Conservation (phyloP, 1,140 invertebrate genomes). For the Dinothrombium tinctorium region DNA sequence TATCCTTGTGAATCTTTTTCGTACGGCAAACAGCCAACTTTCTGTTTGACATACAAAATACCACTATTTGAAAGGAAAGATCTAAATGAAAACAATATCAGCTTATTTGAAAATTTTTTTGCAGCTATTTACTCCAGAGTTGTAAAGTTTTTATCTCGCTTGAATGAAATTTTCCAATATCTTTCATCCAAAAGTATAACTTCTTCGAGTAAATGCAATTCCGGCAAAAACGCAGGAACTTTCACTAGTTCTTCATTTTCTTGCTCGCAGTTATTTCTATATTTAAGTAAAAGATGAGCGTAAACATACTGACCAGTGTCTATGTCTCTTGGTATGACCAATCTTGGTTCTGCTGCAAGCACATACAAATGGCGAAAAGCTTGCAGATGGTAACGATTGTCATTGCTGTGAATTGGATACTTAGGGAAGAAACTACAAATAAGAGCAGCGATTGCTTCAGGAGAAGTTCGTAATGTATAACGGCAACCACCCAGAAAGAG, state of each 20-base stretch:
- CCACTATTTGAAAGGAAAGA: conserved; percentile 39
- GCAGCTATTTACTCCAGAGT: conserved; percentile 34
- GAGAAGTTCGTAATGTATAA: conserved; percentile 57
- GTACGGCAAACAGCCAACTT: conserved; percentile 65
- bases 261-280: conserved; percentile 26
- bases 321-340: conserved; percentile 64
- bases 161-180: conserved; percentile 66
- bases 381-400: conserved; percentile 87
- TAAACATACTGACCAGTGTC: conserved; percentile 51
- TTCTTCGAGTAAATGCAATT: conserved; percentile 44
- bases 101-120: background rate
- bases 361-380: conserved; percentile 87
- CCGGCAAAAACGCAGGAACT: conserved; percentile 65
- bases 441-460: conserved; percentile 58
- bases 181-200: conserved; percentile 24
- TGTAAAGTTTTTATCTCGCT: conserved; percentile 56
- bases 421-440: conserved; percentile 85
- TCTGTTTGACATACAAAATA: conserved; percentile 58
- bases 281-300: conserved; percentile 39
- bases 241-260: conserved; percentile 30
- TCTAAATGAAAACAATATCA: conserved; percentile 8
- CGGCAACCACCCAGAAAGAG: conserved; percentile 67
- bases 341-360: conserved; percentile 59
- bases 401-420: conserved; percentile 82
- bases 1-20: conserved; percentile 48